Base-by-base conservation (phyloP, 2,113 vertebrate genomes). In the Motacilla alba region DNA sequence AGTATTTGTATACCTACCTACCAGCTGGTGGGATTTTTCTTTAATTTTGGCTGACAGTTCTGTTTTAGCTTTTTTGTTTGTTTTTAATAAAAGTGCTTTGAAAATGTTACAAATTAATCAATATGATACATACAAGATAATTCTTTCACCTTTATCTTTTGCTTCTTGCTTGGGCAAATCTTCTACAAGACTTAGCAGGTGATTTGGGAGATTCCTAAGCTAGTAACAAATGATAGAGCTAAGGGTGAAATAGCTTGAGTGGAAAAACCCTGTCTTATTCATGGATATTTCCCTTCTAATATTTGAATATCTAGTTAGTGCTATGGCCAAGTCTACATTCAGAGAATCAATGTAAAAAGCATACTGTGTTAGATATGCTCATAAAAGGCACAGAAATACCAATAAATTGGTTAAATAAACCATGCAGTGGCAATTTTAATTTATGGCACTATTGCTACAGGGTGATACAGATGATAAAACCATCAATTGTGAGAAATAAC, bases 371-470 rank as follows among this genome's bases (percentile, higher is more conserved):
- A 89, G 23, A 35, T 47, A 68, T 37, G 15, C 64, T 83, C 87
- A 41, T 86, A 67, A 81, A 83, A 88, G 14, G 15, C 56, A 70
- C 15, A 77, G 35, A 90, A 93, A 91, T 66, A 21, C 26, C 26
- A 82, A 88, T 72, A 87, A 91, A 90, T 81, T 64, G 12, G 80
- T 86, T 80, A 80, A 93, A 88, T 60, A 83, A 92, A 86, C 43
- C 22, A 70, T 64, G 47, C 55, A 78, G 44, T 31, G 58, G 37
- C 52, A 60, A 76, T 90, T 89, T 82, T 87, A 74, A 84, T 87
- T 95, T 50, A 47, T 24, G n/a, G 30, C 44, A 88, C 43, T 77
- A 86, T 44, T 86, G 50, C 30, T 53, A 55, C 46, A 46, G 70
- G 41, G 28, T 58, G 72, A 86, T 67, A 35, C 22, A 80, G 55